phyloP scores from a whole-genome alignment of 1,140 invertebrate genomes.

The Grapholita molesta region DNA sequence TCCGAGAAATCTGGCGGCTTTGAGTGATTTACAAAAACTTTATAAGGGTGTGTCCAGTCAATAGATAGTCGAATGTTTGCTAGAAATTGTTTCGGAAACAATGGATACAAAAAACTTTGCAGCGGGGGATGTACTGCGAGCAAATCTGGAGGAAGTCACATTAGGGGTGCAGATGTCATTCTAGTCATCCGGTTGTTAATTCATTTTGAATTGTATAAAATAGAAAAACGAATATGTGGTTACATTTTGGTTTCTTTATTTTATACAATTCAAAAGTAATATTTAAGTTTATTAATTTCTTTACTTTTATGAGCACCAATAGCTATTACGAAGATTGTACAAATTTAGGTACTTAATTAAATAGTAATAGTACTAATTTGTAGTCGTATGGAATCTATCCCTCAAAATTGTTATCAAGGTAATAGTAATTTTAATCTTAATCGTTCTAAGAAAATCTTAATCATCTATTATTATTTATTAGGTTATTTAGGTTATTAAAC shows the following conservation, averaged over 20 bases:
- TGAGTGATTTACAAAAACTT: conserved; percentile 18
- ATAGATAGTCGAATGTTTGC: conserved; percentile 34
- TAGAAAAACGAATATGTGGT: not conserved
- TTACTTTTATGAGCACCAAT: not conserved
- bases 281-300: no score
- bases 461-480: conserved; percentile 14
- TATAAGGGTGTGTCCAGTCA: conserved; percentile 27
- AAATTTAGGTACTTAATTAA: no score
- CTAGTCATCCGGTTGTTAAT: not conserved
- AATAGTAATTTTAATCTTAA: not conserved
- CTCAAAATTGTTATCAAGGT: no score
- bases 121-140: conserved; percentile 1
- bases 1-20: conserved; percentile 4
- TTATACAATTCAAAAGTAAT: no score
- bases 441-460: conserved; percentile 3
- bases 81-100: conserved; percentile 30
- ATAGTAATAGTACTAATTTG: no score
- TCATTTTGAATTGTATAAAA: not conserved
- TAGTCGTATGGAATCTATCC: no score
- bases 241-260: no score
- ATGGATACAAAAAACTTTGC: conserved; percentile 21
- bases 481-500: not conserved
- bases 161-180: not conserved
- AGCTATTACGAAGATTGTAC: no score
- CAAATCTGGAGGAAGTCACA: conserved; percentile 12